Evolutionary conservation across 2,888 invertebrate species (phyloP), one percentile per base, ranked within the genome.

Genomic region (Willowsia nigromaculata): DNA sequence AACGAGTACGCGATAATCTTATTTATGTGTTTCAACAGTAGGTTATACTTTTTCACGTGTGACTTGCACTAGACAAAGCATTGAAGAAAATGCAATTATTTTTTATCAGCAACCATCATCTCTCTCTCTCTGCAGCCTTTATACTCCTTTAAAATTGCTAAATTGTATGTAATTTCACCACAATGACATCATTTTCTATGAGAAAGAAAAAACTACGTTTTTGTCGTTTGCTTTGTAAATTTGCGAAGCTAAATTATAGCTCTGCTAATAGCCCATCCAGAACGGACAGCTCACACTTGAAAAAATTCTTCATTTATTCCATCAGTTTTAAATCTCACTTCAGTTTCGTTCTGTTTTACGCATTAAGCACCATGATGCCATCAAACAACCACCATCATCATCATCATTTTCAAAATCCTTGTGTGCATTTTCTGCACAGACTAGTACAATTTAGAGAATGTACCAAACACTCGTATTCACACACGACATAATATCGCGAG

Each of bases 211-310:
- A 50, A 50, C 9, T 53, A 50, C 0, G 53, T 27, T 76, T 50
- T 76, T 18, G 37, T n/a, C 13, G 30, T 18, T 37, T 53, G 18
- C 53, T 53, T 15, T 53, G 53, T 33, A 56, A 56, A 56, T 33
- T 37, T 78, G 33, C 13, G n/a, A 47, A 53, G 50, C 22, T 78
- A 78, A 78, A 78, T 37, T 78, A 78, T 78, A 37, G 78, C 33
- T 18, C 9, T 37, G 53, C 53, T 56, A 74, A 27, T 74, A 68
- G 71, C 81, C 87, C 59, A 87, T 82, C 87, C 87, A 47, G 87
- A 87, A 87, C 87, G 59, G 87, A 87, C 81, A 81, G 78, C 81
- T 68, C 62, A 80, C 80, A 80, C 80, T 74, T 71, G 78, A 78
- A 43, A 76, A 50, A 74, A 85, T 83, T 53, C 74, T n/a, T 3